Percentiles rank a stretch among this genome's conserved stretches.
phyloP scores from a whole-genome alignment of 2,797 vertebrate genomes.

The Fistularia tabacaria region DNA sequence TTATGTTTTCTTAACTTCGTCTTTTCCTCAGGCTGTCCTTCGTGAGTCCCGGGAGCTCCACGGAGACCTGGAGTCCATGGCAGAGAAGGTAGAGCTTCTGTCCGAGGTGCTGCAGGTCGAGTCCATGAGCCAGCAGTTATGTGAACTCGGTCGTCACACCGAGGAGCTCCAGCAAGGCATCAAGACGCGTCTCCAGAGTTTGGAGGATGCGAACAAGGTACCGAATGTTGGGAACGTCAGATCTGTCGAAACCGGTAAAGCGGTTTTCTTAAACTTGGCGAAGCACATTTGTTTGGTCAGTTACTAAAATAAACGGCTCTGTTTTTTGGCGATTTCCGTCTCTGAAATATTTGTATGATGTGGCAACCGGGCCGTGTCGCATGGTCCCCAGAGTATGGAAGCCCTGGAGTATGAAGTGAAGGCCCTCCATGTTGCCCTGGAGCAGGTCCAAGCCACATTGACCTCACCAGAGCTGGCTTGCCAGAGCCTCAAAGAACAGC shows the following conservation, averaged over 20 bases:
- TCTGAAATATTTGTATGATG: no score
- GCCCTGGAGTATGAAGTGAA: conserved; percentile 89
- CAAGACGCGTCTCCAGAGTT: conserved; percentile 80
- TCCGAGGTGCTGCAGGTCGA: conserved; percentile 86
- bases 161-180: conserved; percentile 87
- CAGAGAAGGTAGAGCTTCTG: conserved; percentile 83
- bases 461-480: conserved; percentile 89
- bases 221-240: not conserved
- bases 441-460: conserved; percentile 86
- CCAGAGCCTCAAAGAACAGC: conserved; percentile 93
- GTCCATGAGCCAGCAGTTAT: conserved; percentile 85
- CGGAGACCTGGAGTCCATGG: conserved; percentile 87
- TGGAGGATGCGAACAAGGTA: conserved; percentile 93
- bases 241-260: conserved; percentile 1
- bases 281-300: not conserved
- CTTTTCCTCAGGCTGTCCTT: conserved; percentile 77
- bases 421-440: conserved; percentile 85
- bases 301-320: not conserved
- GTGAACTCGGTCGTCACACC: conserved; percentile 83
- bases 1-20: no score
- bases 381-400: conserved; percentile 86
- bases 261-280: not conserved
- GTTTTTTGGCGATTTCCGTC: no score
- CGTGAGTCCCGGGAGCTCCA: conserved; percentile 91
- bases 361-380: no score